Base-by-base conservation (phyloP, 2,888 invertebrate genomes). In the Orchestes rusci region DNA sequence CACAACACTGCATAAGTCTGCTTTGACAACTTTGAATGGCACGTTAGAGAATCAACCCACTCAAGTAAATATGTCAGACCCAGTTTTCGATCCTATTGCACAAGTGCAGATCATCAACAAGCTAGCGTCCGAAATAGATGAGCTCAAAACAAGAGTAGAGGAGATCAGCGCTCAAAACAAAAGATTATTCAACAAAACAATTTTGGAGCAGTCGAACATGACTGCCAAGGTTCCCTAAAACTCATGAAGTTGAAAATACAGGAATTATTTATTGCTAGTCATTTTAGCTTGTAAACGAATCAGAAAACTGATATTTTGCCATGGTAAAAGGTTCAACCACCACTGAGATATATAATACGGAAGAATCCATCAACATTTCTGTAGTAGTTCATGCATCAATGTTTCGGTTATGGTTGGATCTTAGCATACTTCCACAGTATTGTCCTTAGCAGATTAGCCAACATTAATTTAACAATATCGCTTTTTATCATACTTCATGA, bases 51-150 rank as follows among this genome's bases (percentile, higher is more conserved):
- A 38, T 30, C 33, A 32, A 5, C n/a, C 39, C 20, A 38, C 40
- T n/a, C 48, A 43, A 32, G 23, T 38, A 5, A 37, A 43, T 12
- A 43, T 46, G 7, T 37, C 46, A 27, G 29, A 30, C 16, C 15
- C 27, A 15, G 28, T 42, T 16, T 30, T 42, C 31, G 57, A 61
- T 50, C 59, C 58, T 3, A 50, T 58, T 7, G 48, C 54, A 40
- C 65, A 65, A 47, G 61, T 64, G 28, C 56, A 59, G 30, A 61
- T 65, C 48, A 58, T 68, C 35, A 63, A 61, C 23, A 62, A 64
- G 48, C 51, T 68, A 19, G 66, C 64, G 1, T 62, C 65, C 3
- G 64, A 68, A 56, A 61, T 68, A 30, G 62, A 67, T 52, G 61
- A 66, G 40, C 56, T 68, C 23, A 56, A 62, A 43, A 59, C 58